Base-by-base conservation (phyloP, 2,888 invertebrate genomes). In the Pachydiplax longipennis region DNA sequence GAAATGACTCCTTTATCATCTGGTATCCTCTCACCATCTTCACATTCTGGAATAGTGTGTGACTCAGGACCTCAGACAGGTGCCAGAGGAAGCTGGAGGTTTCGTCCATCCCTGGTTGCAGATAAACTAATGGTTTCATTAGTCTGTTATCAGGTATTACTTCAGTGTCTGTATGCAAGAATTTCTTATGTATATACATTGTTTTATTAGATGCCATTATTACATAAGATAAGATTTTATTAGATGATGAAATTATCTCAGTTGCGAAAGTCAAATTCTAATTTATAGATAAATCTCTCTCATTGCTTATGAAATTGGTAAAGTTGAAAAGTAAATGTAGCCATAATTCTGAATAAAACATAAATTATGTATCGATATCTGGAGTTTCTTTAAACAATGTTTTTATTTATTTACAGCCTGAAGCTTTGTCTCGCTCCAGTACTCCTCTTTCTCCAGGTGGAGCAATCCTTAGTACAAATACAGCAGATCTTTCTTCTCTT, bases 371-470 rank as follows among this genome's bases (percentile, higher is more conserved):
- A 44, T 44, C 8, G 44, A 10, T 44, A 44, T 44, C 44, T 58
- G 35, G n/a, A 87, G 44, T 91, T 37, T 44, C 8, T 44, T 65
- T 91, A 44, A 44, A 4, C 44, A 53, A 83, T n/a, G 48, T 91
- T 90, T 81, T 90, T 87, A 22, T 35, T 81, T 6, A 91, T 91
- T 92, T 93, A 65, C 93, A 96, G 96, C 98, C 98, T 0, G 98
- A 98, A 94, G 97, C 97, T 0, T 94, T 98, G 65, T 98, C 98
- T 2, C 96, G 97, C 92, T 97, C 97, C 93, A 97, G 96, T 92
- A 98, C 98, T 37, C 98, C 98, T 15, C 95, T 97, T 94, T 97
- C 98, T 0, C 98, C 98, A 18, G 95, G 96, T 91, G 96, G 96
- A 91, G 94, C 95, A 94, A 93, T 94, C 92, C 92, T 94, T 15